These are phyloP conservation scores for Drosophila crucigera DNA, from an alignment of 2,888 invertebrate genomes.

Conservation along the genomic window DNA sequence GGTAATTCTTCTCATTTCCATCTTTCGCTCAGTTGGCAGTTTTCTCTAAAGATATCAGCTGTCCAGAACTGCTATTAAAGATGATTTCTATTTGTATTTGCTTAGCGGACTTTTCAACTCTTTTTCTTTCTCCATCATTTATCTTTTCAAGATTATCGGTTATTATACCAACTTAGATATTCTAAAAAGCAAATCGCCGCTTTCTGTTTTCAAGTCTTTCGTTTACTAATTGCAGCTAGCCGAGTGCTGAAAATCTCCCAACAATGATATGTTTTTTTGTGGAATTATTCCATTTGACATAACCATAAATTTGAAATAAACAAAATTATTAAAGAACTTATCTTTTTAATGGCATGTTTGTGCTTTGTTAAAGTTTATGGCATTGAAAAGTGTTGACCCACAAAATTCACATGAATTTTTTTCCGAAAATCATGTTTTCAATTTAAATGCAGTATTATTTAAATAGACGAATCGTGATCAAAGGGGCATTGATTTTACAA, in stretches of 20 bases:
- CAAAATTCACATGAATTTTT: not conserved
- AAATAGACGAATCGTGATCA: not conserved
- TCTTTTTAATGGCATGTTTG: not conserved
- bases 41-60: slow-evolving; percentile 7
- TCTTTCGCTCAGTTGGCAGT: slow-evolving; percentile 13
- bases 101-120: slow-evolving; percentile 9
- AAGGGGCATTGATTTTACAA: not conserved
- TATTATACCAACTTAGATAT: not conserved
- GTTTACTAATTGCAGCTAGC: not conserved
- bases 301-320: not conserved
- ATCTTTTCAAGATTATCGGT: not conserved
- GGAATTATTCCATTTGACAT: not conserved
- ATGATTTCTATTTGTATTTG: slow-evolving; percentile 10
- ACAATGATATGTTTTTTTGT: not conserved
- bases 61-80: slow-evolving; percentile 3
- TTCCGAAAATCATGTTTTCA: not conserved
- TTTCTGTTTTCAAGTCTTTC: not conserved
- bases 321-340: not conserved
- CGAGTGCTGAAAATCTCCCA: not conserved
- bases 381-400: not conserved
- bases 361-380: not conserved
- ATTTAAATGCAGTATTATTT: not conserved
- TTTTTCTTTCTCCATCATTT: not conserved
- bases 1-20: slow-evolving; percentile 3
- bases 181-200: not conserved